Percentiles rank a stretch among this genome's conserved stretches.
phyloP scores from a whole-genome alignment of 1,140 invertebrate species.

The Dufourea novaeangliae region DNA sequence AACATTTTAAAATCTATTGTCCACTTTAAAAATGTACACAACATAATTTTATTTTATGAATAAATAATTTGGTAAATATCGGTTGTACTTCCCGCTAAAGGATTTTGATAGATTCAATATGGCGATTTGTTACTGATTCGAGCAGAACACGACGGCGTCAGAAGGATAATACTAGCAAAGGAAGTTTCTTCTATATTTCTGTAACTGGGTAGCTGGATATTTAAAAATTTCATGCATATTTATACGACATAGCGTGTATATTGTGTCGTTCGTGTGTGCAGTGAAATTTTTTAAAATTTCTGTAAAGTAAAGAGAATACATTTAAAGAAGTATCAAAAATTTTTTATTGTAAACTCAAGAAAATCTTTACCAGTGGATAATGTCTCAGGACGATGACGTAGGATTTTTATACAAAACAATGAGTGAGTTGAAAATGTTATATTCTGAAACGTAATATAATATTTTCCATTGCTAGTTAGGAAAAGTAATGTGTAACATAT shows the following conservation, averaged over 20 bases:
- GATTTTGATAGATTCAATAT: conserved; percentile 58
- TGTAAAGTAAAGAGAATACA: conserved; percentile 1
- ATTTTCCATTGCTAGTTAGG: neutral
- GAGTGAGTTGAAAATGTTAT: conserved; percentile 72
- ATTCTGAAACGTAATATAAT: neutral
- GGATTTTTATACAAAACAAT: conserved; percentile 81
- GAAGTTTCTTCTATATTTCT: conserved; percentile 23
- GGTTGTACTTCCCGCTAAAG: conserved; percentile 63
- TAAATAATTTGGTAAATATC: conserved; percentile 29
- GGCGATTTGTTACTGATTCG: conserved; percentile 49
- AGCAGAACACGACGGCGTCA: conserved; percentile 35
- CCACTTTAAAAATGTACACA: neutral
- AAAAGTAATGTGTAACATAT: neutral
- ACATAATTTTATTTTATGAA: neutral
- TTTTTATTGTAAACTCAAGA: conserved; percentile 10
- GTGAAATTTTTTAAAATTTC: conserved; percentile 5
- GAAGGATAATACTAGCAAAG: conserved; percentile 46
- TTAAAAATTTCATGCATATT: neutral
- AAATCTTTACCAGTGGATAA: conserved; percentile 47
- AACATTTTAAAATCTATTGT: neutral
- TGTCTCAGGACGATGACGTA: conserved; percentile 81
- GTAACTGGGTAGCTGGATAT: neutral
- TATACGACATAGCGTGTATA: neutral
- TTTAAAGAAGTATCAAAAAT: neutral
- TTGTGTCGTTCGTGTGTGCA: neutral